phyloP scores from a whole-genome alignment of 1,140 invertebrate genomes.

The Heliconius eleuchia region DNA sequence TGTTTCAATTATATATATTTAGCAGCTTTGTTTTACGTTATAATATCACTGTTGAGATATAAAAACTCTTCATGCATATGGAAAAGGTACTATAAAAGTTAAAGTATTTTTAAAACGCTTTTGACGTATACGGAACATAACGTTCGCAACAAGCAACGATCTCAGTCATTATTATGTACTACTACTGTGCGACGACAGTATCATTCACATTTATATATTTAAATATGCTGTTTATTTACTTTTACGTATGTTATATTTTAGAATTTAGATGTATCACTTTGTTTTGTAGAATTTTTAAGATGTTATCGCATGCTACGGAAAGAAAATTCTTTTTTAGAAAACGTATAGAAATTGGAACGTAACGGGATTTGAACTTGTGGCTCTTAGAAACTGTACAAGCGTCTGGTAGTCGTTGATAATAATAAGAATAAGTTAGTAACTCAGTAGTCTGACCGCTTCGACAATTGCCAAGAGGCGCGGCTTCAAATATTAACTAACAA shows the following conservation, averaged over 20 bases:
- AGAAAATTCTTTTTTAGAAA: too few relatives aligned
- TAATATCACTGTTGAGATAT: conserved; percentile 67
- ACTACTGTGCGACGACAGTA: background rate
- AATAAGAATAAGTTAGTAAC: too few relatives aligned
- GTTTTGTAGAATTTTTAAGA: too few relatives aligned
- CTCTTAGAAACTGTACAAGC: too few relatives aligned
- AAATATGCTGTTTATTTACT: background rate
- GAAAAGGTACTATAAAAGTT: conserved; percentile 62
- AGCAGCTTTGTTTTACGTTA: conserved; percentile 64
- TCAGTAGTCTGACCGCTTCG: too few relatives aligned
- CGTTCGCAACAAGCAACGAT: conserved; percentile 59
- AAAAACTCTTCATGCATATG: conserved; percentile 73
- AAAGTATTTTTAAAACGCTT: conserved; percentile 78
- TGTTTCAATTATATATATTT: conserved; percentile 68
- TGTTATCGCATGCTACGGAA: too few relatives aligned
- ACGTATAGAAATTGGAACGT: too few relatives aligned
- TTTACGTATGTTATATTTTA: background rate
- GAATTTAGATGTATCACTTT: too few relatives aligned
- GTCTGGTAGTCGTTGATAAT: too few relatives aligned
- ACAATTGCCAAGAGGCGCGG: too few relatives aligned
- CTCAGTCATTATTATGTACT: conserved; percentile 22
- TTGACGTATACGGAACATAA: conserved; percentile 66
- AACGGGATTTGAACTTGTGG: too few relatives aligned
- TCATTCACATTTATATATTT: background rate
- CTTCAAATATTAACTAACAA: too few relatives aligned